Conservation (phyloP, 2,888 invertebrate species). For the Pristionchus exspectatus region DNA sequence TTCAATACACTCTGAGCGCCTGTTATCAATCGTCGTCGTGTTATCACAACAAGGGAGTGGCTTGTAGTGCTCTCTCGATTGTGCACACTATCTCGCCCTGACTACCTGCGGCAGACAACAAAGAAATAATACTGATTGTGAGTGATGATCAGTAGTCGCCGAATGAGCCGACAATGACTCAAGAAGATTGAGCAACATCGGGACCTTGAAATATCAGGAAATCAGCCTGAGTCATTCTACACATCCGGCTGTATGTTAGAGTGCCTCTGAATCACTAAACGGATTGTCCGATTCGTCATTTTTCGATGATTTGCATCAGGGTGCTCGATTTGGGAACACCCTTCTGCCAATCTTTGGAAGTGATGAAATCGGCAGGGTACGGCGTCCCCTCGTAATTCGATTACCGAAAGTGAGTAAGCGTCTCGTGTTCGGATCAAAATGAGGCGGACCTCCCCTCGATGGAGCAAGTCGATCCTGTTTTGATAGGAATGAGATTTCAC, state of each 20-base stretch:
- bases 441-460: conserved; percentile 16
- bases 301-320: not conserved
- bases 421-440: conserved; percentile 31
- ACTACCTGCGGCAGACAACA: not conserved
- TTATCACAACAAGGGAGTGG: not conserved
- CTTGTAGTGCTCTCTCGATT: not conserved
- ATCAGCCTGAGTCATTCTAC: not conserved
- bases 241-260: not conserved
- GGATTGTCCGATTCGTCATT: not conserved
- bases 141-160: not conserved
- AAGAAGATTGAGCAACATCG: not conserved
- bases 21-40: not conserved
- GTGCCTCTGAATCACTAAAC: not conserved
- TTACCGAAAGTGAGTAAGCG: conserved; percentile 11
- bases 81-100: not conserved
- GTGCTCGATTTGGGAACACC: not conserved
- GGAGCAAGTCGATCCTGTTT: not conserved
- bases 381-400: not conserved
- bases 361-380: not conserved
- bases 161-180: not conserved
- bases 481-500: not conserved
- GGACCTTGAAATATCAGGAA: not conserved
- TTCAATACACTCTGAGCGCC: not conserved
- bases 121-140: not conserved
- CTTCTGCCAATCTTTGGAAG: not conserved